phyloP scores from a whole-genome alignment of 2,888 invertebrate genomes.

The Tineola bisselliella region DNA sequence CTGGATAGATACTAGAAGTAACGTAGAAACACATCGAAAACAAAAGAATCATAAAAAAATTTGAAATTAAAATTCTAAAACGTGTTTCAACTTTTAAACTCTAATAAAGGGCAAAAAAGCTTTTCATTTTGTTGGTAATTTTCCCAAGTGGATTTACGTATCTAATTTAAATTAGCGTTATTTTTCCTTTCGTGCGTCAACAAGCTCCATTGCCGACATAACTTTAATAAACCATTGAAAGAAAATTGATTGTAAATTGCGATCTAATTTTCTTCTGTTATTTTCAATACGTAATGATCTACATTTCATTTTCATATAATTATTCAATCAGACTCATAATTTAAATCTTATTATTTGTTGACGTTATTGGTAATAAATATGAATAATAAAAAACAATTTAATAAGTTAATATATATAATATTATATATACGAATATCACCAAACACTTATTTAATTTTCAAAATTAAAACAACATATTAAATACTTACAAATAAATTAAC shows the following conservation, averaged over 20 bases:
- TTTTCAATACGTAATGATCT: neutral
- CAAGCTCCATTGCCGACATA: neutral
- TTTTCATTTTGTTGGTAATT: too few species aligned
- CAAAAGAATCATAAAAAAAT: too few species aligned
- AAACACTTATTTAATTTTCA: too few species aligned
- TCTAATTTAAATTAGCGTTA: neutral
- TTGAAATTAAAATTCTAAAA: too few species aligned
- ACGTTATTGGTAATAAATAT: too few species aligned
- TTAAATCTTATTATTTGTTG: neutral
- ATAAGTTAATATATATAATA: neutral
- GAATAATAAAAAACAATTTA: neutral
- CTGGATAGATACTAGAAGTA: neutral
- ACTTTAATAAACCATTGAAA: neutral
- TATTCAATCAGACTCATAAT: neutral
- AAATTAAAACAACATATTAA: too few species aligned
- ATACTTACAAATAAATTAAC: neutral
- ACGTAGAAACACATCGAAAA: too few species aligned
- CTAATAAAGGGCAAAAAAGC: too few species aligned
- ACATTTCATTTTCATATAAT: neutral
- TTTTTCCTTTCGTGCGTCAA: neutral
- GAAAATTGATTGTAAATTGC: slow-evolving; percentile 1
- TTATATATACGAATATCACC: too few species aligned
- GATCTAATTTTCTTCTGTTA: neutral
- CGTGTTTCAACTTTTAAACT: too few species aligned
- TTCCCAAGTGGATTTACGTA: too few species aligned